A percentile compares a stretch with the other conserved stretches of the same genome.
phyloP scores from a whole-genome alignment of 2,888 invertebrate species.

The Tenthredo mesomela region DNA sequence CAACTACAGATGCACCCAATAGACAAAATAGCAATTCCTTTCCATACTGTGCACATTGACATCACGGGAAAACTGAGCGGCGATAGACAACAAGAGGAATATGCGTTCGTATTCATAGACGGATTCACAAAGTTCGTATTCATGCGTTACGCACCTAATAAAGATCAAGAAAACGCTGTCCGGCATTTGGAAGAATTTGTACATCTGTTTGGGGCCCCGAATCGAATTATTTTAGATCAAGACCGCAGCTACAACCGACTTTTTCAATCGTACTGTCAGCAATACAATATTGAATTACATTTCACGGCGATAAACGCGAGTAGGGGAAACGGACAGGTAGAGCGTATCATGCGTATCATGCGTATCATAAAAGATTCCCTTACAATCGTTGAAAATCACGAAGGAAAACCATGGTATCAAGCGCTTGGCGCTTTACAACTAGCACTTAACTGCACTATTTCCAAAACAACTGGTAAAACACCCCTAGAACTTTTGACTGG shows the following conservation, averaged over 20 bases:
- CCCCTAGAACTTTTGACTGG: constrained; percentile 65
- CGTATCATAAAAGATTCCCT: constrained; percentile 60
- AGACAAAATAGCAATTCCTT: constrained; percentile 64
- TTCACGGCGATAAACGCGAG: constrained; percentile 60
- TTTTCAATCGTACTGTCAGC: not conserved
- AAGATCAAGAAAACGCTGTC: constrained; percentile 60
- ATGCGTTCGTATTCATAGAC: constrained; percentile 64
- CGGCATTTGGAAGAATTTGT: constrained; percentile 41
- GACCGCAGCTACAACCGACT: constrained; percentile 9
- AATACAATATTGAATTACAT: constrained; percentile 54
- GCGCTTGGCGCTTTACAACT: constrained; percentile 63
- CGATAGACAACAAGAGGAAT: constrained; percentile 63
- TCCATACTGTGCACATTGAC: constrained; percentile 69
- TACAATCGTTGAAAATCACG: constrained; percentile 60
- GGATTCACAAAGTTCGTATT: constrained; percentile 64
- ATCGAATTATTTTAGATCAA: constrained; percentile 54
- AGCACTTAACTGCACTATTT: constrained; percentile 63
- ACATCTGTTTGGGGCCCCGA: constrained; percentile 56
- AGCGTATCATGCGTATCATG: constrained; percentile 61
- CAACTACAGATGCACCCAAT: constrained; percentile 68
- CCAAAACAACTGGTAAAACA: constrained; percentile 61
- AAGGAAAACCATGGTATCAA: constrained; percentile 62
- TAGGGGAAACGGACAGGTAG: constrained; percentile 65
- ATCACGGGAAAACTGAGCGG: constrained; percentile 60
- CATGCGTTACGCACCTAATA: constrained; percentile 63